Evolutionary conservation across 2,797 vertebrate species (phyloP).

Genomic region (Chelon labrosus): DNA sequence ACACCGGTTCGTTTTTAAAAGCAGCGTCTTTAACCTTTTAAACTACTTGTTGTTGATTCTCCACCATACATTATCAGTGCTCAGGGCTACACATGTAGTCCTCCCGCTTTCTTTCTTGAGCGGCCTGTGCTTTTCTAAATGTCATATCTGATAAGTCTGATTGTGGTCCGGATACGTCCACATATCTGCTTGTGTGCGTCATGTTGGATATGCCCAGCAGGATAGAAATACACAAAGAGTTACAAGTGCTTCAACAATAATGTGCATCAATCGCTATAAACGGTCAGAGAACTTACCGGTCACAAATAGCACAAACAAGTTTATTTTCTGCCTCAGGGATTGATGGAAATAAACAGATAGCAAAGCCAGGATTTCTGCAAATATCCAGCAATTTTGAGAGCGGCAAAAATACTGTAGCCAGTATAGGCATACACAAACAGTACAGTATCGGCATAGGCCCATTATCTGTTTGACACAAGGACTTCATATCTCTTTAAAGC

Average conservation of each 20-base stretch:
- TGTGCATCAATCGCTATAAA: constrained; percentile 50
- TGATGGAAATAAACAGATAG: neutral
- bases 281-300: constrained; percentile 16
- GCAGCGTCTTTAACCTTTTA: constrained; percentile 17
- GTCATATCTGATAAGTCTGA: constrained; percentile 70
- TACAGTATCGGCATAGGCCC: too few species aligned
- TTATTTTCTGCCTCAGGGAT: constrained; percentile 22
- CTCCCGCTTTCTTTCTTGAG: constrained; percentile 30
- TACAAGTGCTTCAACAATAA: constrained; percentile 31
- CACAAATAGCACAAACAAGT: constrained; percentile 9
- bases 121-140: constrained; percentile 60
- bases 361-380: neutral
- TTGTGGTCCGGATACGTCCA: constrained; percentile 52
- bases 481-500: too few species aligned
- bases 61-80: constrained; percentile 7
- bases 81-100: constrained; percentile 19
- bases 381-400: neutral
- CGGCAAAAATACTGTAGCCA: too few species aligned
- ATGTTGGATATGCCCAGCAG: constrained; percentile 53
- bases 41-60: constrained; percentile 12
- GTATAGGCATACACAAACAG: too few species aligned
- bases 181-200: constrained; percentile 45
- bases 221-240: constrained; percentile 37
- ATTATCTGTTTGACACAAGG: too few species aligned
- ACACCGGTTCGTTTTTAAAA: constrained; percentile 5